Evolutionary conservation across 1,140 invertebrate genomes (phyloP).

Genomic region (Adelges cooleyi): DNA sequence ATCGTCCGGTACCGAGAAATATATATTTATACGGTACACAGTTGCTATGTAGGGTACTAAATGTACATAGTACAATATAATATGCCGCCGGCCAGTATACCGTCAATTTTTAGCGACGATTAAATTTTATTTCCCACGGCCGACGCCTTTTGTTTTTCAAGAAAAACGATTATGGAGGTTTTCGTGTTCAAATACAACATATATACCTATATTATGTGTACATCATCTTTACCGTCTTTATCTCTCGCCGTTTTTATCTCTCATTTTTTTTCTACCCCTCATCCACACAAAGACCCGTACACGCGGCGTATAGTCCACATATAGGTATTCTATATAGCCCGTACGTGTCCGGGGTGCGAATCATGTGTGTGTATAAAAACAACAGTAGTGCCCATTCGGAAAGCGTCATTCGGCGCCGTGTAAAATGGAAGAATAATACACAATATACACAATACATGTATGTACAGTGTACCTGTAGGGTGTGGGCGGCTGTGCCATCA

Average conservation of each 20-base stretch:
- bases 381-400: neutral
- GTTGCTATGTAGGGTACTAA: no score
- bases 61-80: neutral
- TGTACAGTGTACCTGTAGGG: no score
- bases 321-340: neutral
- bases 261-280: neutral
- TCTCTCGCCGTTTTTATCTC: neutral
- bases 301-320: no score
- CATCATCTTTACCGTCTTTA: neutral
- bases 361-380: neutral
- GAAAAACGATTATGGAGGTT: conserved; percentile 6
- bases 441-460: no score
- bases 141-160: neutral
- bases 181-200: neutral
- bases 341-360: conserved; percentile 16
- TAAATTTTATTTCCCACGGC: conserved; percentile 9
- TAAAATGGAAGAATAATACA: no score
- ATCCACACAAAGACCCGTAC: neutral
- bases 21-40: no score
- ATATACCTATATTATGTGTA: no score
- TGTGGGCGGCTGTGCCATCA: neutral
- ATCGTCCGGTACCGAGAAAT: no score
- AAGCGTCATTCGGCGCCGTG: neutral
- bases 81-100: neutral
- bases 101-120: conserved; percentile 6